Evolutionary conservation across 2,113 vertebrate species (phyloP).

Genomic region (Patagioenas fasciata): DNA sequence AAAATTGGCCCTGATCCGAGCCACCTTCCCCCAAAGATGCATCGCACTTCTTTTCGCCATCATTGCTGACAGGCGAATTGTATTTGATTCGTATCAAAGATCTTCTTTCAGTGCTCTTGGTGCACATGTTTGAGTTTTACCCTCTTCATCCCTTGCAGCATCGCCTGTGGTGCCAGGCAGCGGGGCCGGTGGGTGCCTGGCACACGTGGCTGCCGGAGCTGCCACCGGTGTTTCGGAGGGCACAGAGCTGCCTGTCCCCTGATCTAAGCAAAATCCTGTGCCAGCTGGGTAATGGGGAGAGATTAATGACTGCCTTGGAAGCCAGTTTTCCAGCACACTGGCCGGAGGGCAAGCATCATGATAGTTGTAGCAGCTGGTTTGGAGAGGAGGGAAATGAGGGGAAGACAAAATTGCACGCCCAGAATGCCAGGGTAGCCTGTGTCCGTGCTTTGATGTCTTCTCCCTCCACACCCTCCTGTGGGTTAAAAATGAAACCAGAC

Average conservation of each 20-base stretch:
- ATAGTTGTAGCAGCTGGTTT: slow-evolving; percentile 50
- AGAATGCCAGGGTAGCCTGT: slow-evolving; percentile 20
- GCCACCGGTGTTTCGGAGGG: neutral
- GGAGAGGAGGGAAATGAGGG: slow-evolving; percentile 37
- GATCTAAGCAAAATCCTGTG: slow-evolving; percentile 14
- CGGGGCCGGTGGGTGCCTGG: neutral
- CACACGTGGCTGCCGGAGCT: neutral
- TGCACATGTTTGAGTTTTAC: neutral
- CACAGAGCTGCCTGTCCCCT: neutral
- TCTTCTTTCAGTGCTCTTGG: neutral
- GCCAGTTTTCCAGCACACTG: slow-evolving; percentile 44
- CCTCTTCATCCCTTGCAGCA: neutral
- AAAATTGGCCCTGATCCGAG: neutral
- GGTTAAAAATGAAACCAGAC: slow-evolving; percentile 48
- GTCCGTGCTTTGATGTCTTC: slow-evolving; percentile 46
- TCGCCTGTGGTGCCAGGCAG: neutral
- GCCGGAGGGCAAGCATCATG: slow-evolving; percentile 29
- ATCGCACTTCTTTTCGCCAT: accelerated
- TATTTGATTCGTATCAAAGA: neutral
- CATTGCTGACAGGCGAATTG: neutral
- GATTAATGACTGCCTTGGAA: slow-evolving; percentile 48
- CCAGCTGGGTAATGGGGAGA: slow-evolving; percentile 44
- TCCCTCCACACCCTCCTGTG: slow-evolving; percentile 42
- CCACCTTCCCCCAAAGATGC: neutral
- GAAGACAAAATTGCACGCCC: slow-evolving; percentile 25